Evolutionary conservation across 2,113 vertebrate genomes (phyloP).

Genomic region (Bubo blakistoni): DNA sequence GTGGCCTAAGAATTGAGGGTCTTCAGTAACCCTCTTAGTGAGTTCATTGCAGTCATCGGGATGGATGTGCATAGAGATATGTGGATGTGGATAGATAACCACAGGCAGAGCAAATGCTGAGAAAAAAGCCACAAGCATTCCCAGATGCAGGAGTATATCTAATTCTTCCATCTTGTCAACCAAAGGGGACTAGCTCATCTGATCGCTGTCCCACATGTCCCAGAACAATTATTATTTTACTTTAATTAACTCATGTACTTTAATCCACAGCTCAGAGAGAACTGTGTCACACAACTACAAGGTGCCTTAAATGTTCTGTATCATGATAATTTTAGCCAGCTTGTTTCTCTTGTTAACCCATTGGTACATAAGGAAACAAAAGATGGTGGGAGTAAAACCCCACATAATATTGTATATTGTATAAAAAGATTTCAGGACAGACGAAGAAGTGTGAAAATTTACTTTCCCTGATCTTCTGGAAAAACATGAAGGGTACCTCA

Average conservation of each 20-base stretch:
- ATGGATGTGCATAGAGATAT: not conserved
- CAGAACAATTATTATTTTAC: conserved; percentile 55
- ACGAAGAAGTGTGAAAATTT: not conserved
- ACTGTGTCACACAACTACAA: not conserved
- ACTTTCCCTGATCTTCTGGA: not conserved
- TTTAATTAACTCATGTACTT: conserved; percentile 52
- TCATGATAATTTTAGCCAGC: not conserved
- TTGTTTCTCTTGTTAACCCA: not conserved
- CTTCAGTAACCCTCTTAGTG: not conserved
- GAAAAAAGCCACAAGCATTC: not conserved
- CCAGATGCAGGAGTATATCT: not conserved
- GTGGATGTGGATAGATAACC: not conserved
- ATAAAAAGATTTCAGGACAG: not conserved
- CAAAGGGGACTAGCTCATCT: not conserved
- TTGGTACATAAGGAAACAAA: not conserved
- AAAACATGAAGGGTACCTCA: not conserved
- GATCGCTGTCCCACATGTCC: conserved; percentile 19
- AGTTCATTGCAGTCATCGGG: not conserved
- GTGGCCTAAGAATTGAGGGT: not conserved
- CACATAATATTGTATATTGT: not conserved
- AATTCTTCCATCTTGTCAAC: not conserved
- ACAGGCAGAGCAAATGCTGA: not conserved
- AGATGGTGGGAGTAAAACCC: not conserved
- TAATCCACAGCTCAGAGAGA: not conserved
- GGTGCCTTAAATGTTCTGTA: not conserved